phyloP scores from a whole-genome alignment of 2,113 vertebrate species.

The Neomonachus schauinslandi region DNA sequence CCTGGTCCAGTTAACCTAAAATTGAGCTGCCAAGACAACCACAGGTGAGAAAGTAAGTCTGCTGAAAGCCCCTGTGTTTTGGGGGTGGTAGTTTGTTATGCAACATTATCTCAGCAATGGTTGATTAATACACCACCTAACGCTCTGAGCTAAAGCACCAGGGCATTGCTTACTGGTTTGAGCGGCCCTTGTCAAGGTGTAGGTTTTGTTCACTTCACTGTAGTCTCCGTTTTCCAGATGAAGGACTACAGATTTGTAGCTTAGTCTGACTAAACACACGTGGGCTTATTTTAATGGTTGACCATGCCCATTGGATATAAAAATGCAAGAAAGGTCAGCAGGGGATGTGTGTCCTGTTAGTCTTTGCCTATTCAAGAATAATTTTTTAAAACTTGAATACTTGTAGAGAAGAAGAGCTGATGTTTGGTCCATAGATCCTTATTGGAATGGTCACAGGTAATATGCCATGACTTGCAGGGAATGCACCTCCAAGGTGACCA shows the following conservation, averaged over 20 bases:
- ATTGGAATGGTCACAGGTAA: background rate
- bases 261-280: background rate
- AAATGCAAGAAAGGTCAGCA: background rate
- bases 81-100: background rate
- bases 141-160: background rate
- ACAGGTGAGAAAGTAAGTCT: background rate
- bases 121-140: background rate
- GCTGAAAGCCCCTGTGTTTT: background rate
- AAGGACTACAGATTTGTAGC: background rate
- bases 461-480: accelerated
- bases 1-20: background rate
- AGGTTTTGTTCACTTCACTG: background rate
- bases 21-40: background rate
- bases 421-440: background rate
- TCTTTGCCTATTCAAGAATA: background rate
- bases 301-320: background rate
- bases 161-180: background rate
- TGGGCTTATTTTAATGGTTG: background rate
- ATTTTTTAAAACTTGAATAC: background rate
- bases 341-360: background rate
- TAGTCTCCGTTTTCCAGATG: background rate
- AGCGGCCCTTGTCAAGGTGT: background rate
- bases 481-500: background rate
- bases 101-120: background rate
- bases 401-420: background rate